Evolutionary conservation across 2,888 invertebrate species (phyloP), one percentile per base, ranked within the genome.

Genomic region (Tineola bisselliella): DNA sequence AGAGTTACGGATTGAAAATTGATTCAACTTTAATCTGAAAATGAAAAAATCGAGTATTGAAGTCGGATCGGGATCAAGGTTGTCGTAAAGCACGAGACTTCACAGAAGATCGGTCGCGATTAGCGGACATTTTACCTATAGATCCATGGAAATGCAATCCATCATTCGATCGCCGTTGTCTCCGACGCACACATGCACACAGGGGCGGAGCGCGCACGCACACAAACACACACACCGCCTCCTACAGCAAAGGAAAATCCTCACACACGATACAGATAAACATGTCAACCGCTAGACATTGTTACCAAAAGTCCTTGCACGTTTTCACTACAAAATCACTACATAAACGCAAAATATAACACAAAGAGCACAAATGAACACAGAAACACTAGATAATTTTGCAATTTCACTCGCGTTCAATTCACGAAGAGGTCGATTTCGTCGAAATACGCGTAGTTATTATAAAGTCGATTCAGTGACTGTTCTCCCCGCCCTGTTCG

Each of bases 191-290:
- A 57, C 79, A 75, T 81, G 68, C 82, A 82, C 84, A 79, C 79
- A 70, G 65, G n/a, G 8, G 69, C 74, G 71, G 76, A 68, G 73
- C 19, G 25, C 18, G 8, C 71, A 71, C 80, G 74, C 82, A 81
- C 84, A 84, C 84, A 72, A 73, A 69, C 77, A 71, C 80, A 81
- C 78, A 67, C 73, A n/a, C 44, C 79, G 79, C 80, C 83, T 83
- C 84, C 84, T 86, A 86, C 86, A 79, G 84, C 77, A 87, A 84
- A 86, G 87, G 86, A 87, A 87, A 87, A 86, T 86, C 87, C 86
- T 87, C 87, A 86, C 84, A 86, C 84, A 87, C 86, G 84, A 81
- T 84, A 87, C 86, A 86, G 87, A 87, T 87, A 87, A 87, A 87
- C 87, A 87, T 87, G 87, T 87, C 87, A 87, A 87, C 83, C 84